A percentile compares a stretch with the other conserved stretches of the same genome.
Conservation (phyloP, 2,797 vertebrate genomes). For the Ceyx erithaca region DNA sequence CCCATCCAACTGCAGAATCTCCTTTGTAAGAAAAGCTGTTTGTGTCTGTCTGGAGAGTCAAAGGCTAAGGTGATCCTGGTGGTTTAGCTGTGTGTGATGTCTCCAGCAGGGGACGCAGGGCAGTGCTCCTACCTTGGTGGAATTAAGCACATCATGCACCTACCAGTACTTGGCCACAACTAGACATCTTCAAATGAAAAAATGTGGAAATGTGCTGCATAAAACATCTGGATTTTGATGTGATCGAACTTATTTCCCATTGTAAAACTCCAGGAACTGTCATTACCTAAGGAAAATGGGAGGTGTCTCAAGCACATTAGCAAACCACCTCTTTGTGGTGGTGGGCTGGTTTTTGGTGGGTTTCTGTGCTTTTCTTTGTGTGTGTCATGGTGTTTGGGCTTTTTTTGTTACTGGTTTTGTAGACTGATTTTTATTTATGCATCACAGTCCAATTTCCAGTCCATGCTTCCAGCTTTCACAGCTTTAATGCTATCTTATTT, state of each 20-base stretch:
- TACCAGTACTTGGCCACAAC: neutral
- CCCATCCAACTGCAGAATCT: neutral
- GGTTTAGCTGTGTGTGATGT: neutral
- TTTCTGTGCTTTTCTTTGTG: too few relatives aligned
- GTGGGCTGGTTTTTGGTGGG: too few relatives aligned
- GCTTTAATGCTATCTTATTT: slow-evolving; percentile 19
- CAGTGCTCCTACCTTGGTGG: neutral
- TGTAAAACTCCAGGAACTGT: neutral
- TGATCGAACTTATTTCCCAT: neutral
- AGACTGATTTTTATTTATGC: slow-evolving; percentile 17
- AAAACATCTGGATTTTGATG: neutral
- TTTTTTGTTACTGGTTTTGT: neutral
- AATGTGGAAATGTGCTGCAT: neutral
- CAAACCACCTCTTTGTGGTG: neutral
- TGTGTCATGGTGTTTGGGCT: too few relatives aligned
- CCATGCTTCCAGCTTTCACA: neutral
- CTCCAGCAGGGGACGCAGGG: neutral
- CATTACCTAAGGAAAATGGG: neutral
- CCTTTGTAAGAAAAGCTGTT: neutral
- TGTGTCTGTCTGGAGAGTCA: neutral
- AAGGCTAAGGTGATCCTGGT: neutral
- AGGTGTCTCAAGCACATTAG: neutral
- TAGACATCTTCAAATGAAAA: neutral
- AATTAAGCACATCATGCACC: neutral
- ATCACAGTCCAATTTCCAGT: neutral